Evolutionary conservation across 1,140 invertebrate genomes (phyloP).

Genomic region (Cotesia typhae): DNA sequence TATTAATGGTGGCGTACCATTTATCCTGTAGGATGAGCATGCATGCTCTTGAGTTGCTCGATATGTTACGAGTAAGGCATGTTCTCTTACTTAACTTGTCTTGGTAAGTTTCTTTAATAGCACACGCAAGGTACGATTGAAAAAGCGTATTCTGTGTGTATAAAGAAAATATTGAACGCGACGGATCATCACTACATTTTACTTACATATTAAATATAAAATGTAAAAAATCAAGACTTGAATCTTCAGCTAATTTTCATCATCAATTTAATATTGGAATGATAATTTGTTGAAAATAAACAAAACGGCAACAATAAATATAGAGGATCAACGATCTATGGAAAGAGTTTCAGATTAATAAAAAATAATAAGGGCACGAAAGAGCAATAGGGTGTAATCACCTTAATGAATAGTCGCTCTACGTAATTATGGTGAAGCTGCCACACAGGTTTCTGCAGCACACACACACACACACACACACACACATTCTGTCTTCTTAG

Average conservation of each 20-base stretch:
- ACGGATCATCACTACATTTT: neutral
- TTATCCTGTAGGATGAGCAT: conserved; percentile 24
- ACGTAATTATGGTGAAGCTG: conserved; percentile 39
- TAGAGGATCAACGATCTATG: conserved; percentile 11
- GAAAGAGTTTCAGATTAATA: conserved; percentile 1
- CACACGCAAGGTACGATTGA: neutral
- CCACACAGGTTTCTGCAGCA: conserved; percentile 22
- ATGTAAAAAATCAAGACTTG: too few relatives aligned
- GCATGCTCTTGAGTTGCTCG: neutral
- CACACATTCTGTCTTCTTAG: neutral
- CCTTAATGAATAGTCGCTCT: conserved; percentile 36
- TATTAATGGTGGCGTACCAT: conserved; percentile 31
- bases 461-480: conserved; percentile 8
- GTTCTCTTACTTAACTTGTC: neutral
- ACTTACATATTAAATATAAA: too few relatives aligned
- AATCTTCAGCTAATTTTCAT: too few relatives aligned
- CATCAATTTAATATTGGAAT: neutral
- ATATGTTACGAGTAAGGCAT: neutral
- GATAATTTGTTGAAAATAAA: neutral
- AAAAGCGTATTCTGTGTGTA: neutral
- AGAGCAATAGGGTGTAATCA: conserved; percentile 31
- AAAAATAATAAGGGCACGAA: neutral
- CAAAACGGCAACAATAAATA: conserved; percentile 8
- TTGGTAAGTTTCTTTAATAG: neutral
- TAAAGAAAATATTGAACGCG: neutral